Conservation (phyloP, 2,888 invertebrate species). For the Ligdia adustata region DNA sequence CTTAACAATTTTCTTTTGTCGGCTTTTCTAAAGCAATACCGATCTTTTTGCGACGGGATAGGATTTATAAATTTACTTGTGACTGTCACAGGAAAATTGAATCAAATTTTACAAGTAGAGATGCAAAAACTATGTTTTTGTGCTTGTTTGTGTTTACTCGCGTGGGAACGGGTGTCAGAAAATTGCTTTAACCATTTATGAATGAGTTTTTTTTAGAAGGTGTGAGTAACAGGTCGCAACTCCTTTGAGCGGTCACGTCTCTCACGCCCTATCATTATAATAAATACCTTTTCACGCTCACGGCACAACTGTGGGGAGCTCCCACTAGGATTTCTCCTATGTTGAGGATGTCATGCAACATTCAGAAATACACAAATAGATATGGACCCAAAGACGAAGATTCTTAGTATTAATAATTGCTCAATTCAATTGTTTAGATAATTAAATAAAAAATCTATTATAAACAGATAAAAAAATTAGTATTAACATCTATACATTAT, state of each 20-base stretch:
- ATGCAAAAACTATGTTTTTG: conserved; percentile 32
- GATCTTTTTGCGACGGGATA: background rate
- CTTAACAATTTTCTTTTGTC: conserved; percentile 7
- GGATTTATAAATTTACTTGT: background rate
- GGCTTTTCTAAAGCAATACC: background rate
- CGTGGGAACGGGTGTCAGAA: conserved; percentile 33
- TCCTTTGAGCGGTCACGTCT: conserved; percentile 31
- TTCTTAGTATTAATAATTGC: too few relatives aligned
- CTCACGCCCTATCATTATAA: conserved; percentile 1
- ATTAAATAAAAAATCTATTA: background rate
- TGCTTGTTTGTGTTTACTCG: conserved; percentile 31
- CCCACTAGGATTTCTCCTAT: too few relatives aligned
- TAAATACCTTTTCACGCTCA: background rate
- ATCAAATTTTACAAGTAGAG: conserved; percentile 26
- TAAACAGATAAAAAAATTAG: background rate
- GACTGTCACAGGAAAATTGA: conserved; percentile 12
- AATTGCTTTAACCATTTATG: conserved; percentile 24
- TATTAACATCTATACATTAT: too few relatives aligned
- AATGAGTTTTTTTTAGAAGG: conserved; percentile 29
- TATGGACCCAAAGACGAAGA: too few relatives aligned
- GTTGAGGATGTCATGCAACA: too few relatives aligned
- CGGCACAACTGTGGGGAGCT: background rate
- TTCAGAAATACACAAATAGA: background rate
- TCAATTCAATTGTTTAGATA: too few relatives aligned
- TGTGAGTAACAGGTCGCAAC: conserved; percentile 22